Evolutionary conservation across 1,140 invertebrate genomes (phyloP), one percentile per base, ranked within the genome.

Genomic region (Euura saliciscinereae): DNA sequence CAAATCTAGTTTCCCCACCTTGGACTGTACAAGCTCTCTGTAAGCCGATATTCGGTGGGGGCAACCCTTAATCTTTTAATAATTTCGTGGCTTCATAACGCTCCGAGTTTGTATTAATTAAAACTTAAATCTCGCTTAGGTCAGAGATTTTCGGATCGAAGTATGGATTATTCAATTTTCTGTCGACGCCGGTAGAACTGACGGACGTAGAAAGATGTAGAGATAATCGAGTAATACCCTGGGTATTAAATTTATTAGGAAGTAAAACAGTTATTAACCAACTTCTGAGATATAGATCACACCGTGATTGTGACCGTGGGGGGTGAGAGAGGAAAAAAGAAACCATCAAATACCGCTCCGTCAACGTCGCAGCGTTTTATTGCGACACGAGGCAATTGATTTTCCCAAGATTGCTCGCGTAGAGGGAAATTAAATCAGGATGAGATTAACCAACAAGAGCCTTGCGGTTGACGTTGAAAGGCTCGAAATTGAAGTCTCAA

Each of bases 91-190:
- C 51, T 59, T 59, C 46, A 28, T 28, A 28, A 28, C 28, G 28
- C 7, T 2, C 51, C 3, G 51, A n/a, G 51, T 59, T 59, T 59
- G 51, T 59, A 11, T 59, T 59, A 59, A 59, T 59, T 59, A 59
- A 59, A 59, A 59, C 8, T 59, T 59, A 59, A 59, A 59, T 59
- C 51, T 8, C 51, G 51, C 51, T 59, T 59, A 59, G 51, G 51
- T 59, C 51, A 59, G 51, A 59, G 51, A n/a, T 59, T 59, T 59
- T 59, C 51, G 51, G 51, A 59, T 59, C 51, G 51, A 59, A 59
- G 10, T n/a, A 3, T n/a, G 51, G 51, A 4, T 59, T 8, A 59
- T 6, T 59, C 51, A 8, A 59, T 59, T 59, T 59, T 59, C 51
- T n/a, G 5, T 3, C 51, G 51, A n/a, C 51, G 13, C 8, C 3